A percentile compares a stretch with the other conserved stretches of the same genome.
These are phyloP conservation scores for Uloborus diversus DNA, from an alignment of 1,140 invertebrate species.

Conservation along the genomic window DNA sequence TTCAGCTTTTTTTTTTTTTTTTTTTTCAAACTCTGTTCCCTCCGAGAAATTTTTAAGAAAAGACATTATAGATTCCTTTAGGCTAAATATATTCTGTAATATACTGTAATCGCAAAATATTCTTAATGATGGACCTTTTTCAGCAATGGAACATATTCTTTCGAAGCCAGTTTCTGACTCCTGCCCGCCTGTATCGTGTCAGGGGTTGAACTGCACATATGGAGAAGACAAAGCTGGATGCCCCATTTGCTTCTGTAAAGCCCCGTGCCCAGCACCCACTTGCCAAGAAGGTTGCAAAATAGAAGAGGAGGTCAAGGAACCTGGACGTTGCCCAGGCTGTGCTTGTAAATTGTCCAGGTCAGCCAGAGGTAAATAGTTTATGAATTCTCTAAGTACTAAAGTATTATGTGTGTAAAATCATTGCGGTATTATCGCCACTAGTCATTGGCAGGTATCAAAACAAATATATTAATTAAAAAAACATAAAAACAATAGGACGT, in stretches of 20 bases:
- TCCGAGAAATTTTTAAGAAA: too few species aligned
- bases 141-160: slow-evolving; percentile 14
- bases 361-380: slow-evolving; percentile 23
- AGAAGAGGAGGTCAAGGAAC: slow-evolving; percentile 9
- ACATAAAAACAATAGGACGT: too few species aligned
- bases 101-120: too few species aligned
- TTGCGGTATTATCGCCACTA: too few species aligned
- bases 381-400: neutral
- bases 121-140: neutral
- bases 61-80: too few species aligned
- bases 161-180: slow-evolving; percentile 9
- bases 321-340: slow-evolving; percentile 32
- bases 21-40: too few species aligned
- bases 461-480: too few species aligned
- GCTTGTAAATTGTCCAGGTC: slow-evolving; percentile 39
- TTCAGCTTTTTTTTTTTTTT: too few species aligned
- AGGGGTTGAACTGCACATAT: slow-evolving; percentile 27
- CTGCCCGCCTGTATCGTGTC: neutral
- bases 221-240: slow-evolving; percentile 14
- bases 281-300: slow-evolving; percentile 45
- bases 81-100: too few species aligned
- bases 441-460: too few species aligned
- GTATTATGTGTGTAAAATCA: too few species aligned
- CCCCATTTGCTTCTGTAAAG: slow-evolving; percentile 24
- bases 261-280: slow-evolving; percentile 1